Evolutionary conservation across 2,888 invertebrate species (phyloP).

Genomic region (Belgica antarctica): DNA sequence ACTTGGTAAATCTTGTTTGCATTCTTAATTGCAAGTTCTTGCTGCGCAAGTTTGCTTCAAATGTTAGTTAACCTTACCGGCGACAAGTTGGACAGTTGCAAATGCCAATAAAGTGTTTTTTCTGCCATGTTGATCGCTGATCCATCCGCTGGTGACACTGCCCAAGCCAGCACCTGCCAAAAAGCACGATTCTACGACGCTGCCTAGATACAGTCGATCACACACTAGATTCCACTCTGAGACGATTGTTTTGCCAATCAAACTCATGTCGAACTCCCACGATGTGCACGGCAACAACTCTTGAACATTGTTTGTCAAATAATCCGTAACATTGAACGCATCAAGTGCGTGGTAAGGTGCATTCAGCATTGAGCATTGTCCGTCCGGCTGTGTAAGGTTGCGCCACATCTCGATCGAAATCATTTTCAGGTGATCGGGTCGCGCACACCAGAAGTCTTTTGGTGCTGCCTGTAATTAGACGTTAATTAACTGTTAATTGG

Average conservation of each 20-base stretch:
- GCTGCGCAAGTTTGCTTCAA: not conserved
- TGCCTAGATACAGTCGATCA: slow-evolving; percentile 57
- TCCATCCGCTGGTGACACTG: slow-evolving; percentile 64
- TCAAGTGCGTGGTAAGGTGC: slow-evolving; percentile 49
- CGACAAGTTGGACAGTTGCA: slow-evolving; percentile 58
- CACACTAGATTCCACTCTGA: slow-evolving; percentile 64
- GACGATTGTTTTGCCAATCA: slow-evolving; percentile 58
- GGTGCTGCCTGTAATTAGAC: slow-evolving; percentile 52
- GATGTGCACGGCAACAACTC: slow-evolving; percentile 49
- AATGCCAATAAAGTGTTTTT: slow-evolving; percentile 63
- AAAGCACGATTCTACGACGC: slow-evolving; percentile 65
- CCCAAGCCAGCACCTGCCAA: slow-evolving; percentile 64
- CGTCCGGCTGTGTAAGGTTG: slow-evolving; percentile 57
- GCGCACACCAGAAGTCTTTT: slow-evolving; percentile 60
- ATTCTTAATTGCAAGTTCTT: not conserved
- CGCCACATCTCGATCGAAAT: slow-evolving; percentile 57
- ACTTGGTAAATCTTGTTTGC: too few relatives aligned
- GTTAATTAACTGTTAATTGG: too few relatives aligned
- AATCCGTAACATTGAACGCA: slow-evolving; percentile 22
- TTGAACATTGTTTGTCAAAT: slow-evolving; percentile 44
- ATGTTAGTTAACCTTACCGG: slow-evolving; percentile 53
- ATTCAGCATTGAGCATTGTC: slow-evolving; percentile 56
- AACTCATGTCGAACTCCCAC: slow-evolving; percentile 55
- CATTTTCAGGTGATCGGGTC: slow-evolving; percentile 54
- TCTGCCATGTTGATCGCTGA: slow-evolving; percentile 66